Evolutionary conservation across 2,113 vertebrate genomes (phyloP), one percentile per base, ranked within the genome.

Genomic region (Dasyornis broadbenti): DNA sequence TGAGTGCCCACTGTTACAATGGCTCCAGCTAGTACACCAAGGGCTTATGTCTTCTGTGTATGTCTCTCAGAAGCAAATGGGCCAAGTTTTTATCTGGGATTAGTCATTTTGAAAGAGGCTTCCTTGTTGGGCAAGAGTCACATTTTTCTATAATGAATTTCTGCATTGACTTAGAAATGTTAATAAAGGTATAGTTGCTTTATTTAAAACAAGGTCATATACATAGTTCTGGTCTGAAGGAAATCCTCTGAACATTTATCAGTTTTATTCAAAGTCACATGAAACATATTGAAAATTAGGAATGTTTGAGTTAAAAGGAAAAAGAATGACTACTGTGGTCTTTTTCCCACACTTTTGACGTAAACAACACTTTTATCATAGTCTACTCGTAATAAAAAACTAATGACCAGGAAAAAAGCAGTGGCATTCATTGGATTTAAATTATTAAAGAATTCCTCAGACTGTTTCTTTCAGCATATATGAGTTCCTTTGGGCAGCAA

Each of bases 191-290:
- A 42, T 18, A 71, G 13, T 17, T 68, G 8, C 60, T 76, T 83
- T 75, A 18, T 19, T 85, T 63, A 60, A 60, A 53, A 64, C 6
- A 40, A 37, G 9, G 40, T 22, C 70, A 37, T 23, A 47, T 26
- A 50, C 7, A 22, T 50, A 42, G 6, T n/a, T 83, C 28, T 52
- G 49, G 17, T 77, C 30, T 53, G 33, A 83, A 90, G 44, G 78
- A 91, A 73, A 68, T 57, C 26, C 44, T 95, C 91, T 93, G 60
- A 93, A 86, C 23, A 63, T 66, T 76, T 81, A 39, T 65, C 39
- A 56, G 33, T 86, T 93, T 94, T 57, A 73, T 95, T 68, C 37
- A 14, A 65, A 93, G 86, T 94, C 88, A 94, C 50, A 78, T 88
- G 71, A 88, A 94, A 77, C 31, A 68, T 39, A 54, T 23, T 57